Evolutionary conservation across 2,113 vertebrate species (phyloP).

Genomic region (Pterophyllum scalare): DNA sequence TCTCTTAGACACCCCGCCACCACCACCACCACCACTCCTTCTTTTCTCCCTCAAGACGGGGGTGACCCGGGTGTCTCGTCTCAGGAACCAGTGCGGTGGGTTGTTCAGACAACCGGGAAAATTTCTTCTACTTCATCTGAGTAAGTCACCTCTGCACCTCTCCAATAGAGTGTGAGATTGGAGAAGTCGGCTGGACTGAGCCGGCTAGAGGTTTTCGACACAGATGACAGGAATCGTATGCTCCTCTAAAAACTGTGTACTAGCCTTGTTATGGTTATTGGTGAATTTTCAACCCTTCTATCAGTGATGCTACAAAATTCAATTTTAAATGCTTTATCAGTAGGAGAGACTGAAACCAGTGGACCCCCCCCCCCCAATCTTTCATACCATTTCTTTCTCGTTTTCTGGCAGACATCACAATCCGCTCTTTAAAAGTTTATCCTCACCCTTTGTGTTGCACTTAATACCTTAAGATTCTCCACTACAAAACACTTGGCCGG

Average conservation of each 20-base stretch:
- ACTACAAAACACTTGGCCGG: not conserved
- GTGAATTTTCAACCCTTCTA: constrained; percentile 13
- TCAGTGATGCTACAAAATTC: constrained; percentile 1
- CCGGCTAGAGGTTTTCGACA: constrained; percentile 12
- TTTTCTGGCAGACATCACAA: not conserved
- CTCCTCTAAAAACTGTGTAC: constrained; percentile 16
- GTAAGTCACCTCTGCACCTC: constrained; percentile 64
- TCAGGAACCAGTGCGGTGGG: constrained; percentile 35
- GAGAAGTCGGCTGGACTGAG: constrained; percentile 33
- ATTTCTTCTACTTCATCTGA: constrained; percentile 54
- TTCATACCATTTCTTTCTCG: not conserved
- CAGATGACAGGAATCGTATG: constrained; percentile 22
- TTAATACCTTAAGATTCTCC: constrained; percentile 7
- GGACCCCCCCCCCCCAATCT: not conserved
- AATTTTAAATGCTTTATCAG: constrained; percentile 26
- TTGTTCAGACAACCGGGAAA: constrained; percentile 70
- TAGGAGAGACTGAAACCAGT: not conserved
- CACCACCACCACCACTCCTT: not conserved
- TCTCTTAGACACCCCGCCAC: constrained; percentile 38
- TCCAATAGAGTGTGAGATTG: constrained; percentile 77
- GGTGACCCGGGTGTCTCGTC: constrained; percentile 53
- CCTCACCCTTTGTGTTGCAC: constrained; percentile 18
- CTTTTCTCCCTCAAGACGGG: constrained; percentile 11
- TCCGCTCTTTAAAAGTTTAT: not conserved
- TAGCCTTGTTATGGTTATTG: not conserved